Conservation (phyloP, 2,113 vertebrate species). For the Centropristis striata region DNA sequence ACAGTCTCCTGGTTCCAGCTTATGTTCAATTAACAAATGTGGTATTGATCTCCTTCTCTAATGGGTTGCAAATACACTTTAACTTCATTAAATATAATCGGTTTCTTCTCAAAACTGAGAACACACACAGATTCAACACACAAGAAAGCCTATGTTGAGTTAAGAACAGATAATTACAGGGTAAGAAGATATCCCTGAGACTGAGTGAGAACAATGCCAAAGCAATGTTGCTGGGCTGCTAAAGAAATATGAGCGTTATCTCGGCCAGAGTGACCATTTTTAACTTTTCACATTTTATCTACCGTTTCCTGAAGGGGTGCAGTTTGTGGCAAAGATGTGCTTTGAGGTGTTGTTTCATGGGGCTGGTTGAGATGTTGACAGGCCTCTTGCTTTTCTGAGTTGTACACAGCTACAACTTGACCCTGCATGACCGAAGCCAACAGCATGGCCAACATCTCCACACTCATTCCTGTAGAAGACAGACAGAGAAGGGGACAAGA, state of each 20-base stretch:
- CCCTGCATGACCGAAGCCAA: slow-evolving; percentile 85
- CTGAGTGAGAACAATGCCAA: slow-evolving; percentile 12
- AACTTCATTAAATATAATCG: neutral
- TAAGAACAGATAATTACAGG: slow-evolving; percentile 52
- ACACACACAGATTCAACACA: slow-evolving; percentile 4
- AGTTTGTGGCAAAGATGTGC: slow-evolving; percentile 28
- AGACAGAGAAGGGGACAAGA: neutral
- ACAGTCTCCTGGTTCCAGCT: neutral
- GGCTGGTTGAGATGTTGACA: slow-evolving; percentile 64
- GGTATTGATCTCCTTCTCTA: neutral
- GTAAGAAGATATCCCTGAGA: slow-evolving; percentile 76
- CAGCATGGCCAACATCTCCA: slow-evolving; percentile 86
- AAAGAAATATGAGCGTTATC: slow-evolving; percentile 7
- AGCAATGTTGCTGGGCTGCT: slow-evolving; percentile 5
- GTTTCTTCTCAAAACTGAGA: neutral
- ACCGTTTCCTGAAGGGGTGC: slow-evolving; percentile 76
- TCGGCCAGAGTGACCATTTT: neutral
- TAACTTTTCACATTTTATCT: neutral
- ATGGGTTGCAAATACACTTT: neutral
- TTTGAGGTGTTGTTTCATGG: slow-evolving; percentile 53
- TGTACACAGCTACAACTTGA: slow-evolving; percentile 83
- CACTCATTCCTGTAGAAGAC: slow-evolving; percentile 82
- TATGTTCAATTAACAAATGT: neutral
- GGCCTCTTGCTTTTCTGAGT: slow-evolving; percentile 64
- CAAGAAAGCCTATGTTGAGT: slow-evolving; percentile 29